Conservation (phyloP, 2,797 vertebrate genomes). For the Gadopsis bispinosus region DNA sequence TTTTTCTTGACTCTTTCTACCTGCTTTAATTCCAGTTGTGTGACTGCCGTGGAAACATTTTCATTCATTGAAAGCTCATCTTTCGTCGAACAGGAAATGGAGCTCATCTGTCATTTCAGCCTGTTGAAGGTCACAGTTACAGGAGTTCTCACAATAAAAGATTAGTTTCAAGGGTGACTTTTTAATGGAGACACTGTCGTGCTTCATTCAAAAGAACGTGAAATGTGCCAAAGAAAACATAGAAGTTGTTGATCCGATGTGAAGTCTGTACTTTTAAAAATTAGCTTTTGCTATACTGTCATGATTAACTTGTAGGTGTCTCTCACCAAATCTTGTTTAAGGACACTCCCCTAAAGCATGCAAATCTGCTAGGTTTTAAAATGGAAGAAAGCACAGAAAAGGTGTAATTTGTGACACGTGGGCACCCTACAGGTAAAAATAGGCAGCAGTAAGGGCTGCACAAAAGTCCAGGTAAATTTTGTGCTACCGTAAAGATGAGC, state of each 20-base stretch:
- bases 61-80: conserved; percentile 37
- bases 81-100: conserved; percentile 18
- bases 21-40: conserved; percentile 24
- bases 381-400: not conserved
- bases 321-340: not conserved
- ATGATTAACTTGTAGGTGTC: not conserved
- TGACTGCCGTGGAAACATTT: conserved; percentile 34
- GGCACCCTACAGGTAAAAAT: too few species aligned
- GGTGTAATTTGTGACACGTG: not conserved
- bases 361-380: too few species aligned
- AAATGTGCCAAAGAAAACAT: conserved; percentile 24
- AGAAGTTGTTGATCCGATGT: not conserved
- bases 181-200: conserved; percentile 40
- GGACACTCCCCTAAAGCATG: not conserved
- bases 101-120: not conserved
- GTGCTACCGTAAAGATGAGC: too few species aligned
- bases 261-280: not conserved
- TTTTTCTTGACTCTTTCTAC: conserved; percentile 32
- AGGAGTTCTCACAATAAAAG: conserved; percentile 24
- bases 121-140: conserved; percentile 5
- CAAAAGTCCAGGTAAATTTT: too few species aligned
- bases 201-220: not conserved
- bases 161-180: conserved; percentile 18
- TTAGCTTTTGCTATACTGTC: not conserved
- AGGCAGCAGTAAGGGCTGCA: too few species aligned